Conservation (phyloP, 1,140 invertebrate genomes). For the Ceratina australensis region DNA sequence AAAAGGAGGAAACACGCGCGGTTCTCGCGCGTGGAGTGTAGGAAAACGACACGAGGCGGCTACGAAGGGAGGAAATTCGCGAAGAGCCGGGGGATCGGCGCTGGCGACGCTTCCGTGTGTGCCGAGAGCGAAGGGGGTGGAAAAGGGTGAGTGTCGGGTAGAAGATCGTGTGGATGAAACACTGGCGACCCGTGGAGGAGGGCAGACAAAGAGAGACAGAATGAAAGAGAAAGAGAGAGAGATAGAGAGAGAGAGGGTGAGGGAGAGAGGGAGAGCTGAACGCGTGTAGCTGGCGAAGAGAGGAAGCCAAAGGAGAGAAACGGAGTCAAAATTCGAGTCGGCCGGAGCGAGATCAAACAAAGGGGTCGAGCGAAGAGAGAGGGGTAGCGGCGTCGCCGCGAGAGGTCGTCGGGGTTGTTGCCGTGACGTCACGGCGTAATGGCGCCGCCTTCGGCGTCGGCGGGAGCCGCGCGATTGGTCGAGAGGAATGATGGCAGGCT, state of each 20-base stretch:
- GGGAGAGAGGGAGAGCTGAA: not conserved
- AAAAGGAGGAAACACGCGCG: slow-evolving; percentile 3
- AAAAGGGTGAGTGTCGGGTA: not conserved
- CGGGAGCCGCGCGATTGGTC: slow-evolving; percentile 68
- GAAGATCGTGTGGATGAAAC: slow-evolving; percentile 44
- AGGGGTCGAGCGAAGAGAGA: not conserved
- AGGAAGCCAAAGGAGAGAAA: not conserved
- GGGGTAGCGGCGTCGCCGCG: slow-evolving; percentile 46
- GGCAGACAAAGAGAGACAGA: slow-evolving; percentile 23
- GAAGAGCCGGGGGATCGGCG: not conserved
- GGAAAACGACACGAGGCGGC: slow-evolving; percentile 20
- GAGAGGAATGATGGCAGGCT: slow-evolving; percentile 76
- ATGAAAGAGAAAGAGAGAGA: not conserved
- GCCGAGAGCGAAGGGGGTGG: not conserved
- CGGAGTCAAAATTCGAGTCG: not conserved
- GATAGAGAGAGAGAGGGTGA: too few species aligned
- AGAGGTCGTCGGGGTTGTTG: slow-evolving; percentile 66
- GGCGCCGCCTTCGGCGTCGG: slow-evolving; percentile 55
- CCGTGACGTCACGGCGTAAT: slow-evolving; percentile 66
- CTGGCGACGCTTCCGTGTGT: not conserved
- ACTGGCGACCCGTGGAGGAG: slow-evolving; percentile 19
- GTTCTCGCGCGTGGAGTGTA: not conserved
- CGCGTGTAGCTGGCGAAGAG: slow-evolving; percentile 14
- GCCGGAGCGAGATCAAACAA: slow-evolving; percentile 49
- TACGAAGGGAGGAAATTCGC: slow-evolving; percentile 22